Evolutionary conservation across 2,797 vertebrate genomes (phyloP).

Genomic region (Graptemys geographica): DNA sequence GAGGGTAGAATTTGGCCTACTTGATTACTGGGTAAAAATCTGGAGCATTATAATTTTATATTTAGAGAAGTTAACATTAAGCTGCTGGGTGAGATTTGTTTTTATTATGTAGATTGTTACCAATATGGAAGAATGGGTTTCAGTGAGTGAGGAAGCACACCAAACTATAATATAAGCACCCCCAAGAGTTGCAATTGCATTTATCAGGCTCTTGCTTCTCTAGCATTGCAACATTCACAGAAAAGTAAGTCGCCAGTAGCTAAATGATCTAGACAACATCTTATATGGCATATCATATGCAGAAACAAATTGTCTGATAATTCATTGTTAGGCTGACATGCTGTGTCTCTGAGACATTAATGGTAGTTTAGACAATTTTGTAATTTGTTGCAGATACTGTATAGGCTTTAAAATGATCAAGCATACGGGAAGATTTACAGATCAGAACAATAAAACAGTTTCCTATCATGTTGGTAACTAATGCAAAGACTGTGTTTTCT

Average conservation of each 20-base stretch:
- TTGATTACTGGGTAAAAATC: neutral
- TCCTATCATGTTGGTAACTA: conserved; percentile 17
- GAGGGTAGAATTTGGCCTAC: neutral
- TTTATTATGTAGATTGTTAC: neutral
- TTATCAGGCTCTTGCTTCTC: neutral
- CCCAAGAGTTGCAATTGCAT: neutral
- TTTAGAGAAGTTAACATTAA: neutral
- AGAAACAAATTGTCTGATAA: neutral
- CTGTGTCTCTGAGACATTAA: neutral
- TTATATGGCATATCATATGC: conserved; percentile 18
- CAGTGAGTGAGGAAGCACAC: conserved; percentile 68
- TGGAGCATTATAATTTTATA: neutral
- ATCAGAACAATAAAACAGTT: conserved; percentile 29
- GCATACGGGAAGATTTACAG: conserved; percentile 43
- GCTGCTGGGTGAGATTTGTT: neutral
- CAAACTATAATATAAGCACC: conserved; percentile 50
- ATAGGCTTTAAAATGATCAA: conserved; percentile 44
- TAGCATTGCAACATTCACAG: neutral
- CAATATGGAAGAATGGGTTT: conserved; percentile 59
- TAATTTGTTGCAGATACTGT: conserved; percentile 28
- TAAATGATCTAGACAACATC: conserved; percentile 8
- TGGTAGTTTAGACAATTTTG: conserved; percentile 28
- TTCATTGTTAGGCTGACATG: conserved; percentile 1
- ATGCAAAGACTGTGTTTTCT: conserved; percentile 45
- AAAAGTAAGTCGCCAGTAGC: neutral